Conservation (phyloP, 2,888 invertebrate species). For the Drosophila stalkeri region DNA sequence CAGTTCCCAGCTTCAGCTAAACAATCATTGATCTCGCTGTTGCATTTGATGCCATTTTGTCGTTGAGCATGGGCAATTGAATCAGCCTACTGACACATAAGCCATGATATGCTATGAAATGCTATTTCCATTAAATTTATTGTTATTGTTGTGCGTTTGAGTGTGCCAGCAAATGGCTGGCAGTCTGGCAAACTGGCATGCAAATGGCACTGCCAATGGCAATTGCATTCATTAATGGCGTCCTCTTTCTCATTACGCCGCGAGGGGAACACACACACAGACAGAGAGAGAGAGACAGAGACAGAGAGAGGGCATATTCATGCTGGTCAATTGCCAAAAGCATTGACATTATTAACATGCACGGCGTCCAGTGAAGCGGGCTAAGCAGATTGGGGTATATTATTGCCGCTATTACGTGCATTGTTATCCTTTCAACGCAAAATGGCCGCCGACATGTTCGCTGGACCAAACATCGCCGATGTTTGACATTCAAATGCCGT, state of each 20-base stretch:
- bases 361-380: conserved; percentile 58
- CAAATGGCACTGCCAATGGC: conserved; percentile 35
- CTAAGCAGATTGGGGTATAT: conserved; percentile 69
- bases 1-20: not conserved
- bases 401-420: conserved; percentile 63
- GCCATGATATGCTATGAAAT: conserved; percentile 69
- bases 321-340: conserved; percentile 79
- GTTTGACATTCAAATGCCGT: conserved; percentile 70
- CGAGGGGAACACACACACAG: not conserved
- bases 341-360: conserved; percentile 67
- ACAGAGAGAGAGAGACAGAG: not conserved
- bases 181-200: conserved; percentile 50
- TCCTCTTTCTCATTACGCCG: conserved; percentile 66
- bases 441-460: conserved; percentile 68
- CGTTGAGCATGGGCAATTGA: conserved; percentile 44
- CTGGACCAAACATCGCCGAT: conserved; percentile 27
- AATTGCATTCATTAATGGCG: conserved; percentile 78
- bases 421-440: conserved; percentile 78
- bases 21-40: conserved; percentile 32
- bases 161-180: conserved; percentile 59
- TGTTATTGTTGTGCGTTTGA: conserved; percentile 66
- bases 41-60: conserved; percentile 58
- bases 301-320: conserved; percentile 63
- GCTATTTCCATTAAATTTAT: conserved; percentile 79
- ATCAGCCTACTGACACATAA: conserved; percentile 71